Evolutionary conservation across 2,888 invertebrate genomes (phyloP).

Genomic region (Homarus gammarus): DNA sequence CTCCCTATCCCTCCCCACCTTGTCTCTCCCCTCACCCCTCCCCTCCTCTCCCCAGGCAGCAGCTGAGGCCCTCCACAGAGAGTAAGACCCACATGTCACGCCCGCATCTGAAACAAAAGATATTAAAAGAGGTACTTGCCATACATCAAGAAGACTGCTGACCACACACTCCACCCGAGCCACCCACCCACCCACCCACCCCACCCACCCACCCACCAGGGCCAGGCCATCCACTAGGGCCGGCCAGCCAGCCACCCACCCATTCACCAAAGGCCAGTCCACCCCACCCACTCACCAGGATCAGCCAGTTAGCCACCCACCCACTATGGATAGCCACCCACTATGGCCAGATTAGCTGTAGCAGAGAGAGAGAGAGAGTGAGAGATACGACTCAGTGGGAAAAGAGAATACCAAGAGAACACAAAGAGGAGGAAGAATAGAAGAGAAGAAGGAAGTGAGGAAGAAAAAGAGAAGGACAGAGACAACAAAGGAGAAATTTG

Average conservation of each 20-base stretch:
- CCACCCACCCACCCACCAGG: not conserved
- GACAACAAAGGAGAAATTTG: too few relatives aligned
- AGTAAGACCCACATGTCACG: conserved; percentile 26
- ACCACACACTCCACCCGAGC: conserved; percentile 26
- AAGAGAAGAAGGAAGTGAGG: not conserved
- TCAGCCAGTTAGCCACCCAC: too few relatives aligned
- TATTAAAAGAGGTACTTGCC: conserved; percentile 46
- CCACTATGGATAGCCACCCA: too few relatives aligned
- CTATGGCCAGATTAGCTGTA: not conserved
- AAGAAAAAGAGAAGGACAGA: too few relatives aligned
- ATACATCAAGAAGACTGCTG: conserved; percentile 41
- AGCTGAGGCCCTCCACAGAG: not conserved
- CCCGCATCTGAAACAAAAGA: conserved; percentile 49
- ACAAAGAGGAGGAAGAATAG: not conserved
- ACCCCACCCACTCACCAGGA: not conserved
- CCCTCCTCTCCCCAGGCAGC: not conserved
- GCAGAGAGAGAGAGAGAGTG: not conserved
- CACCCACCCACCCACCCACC: too few relatives aligned
- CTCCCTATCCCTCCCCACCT: not conserved
- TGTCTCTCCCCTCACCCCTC: not conserved
- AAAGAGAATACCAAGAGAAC: not conserved
- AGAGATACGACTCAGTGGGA: not conserved
- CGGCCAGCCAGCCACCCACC: not conserved
- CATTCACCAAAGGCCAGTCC: too few relatives aligned
- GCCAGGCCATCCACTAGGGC: too few relatives aligned